These are phyloP conservation scores for Macrobrachium nipponense DNA, from an alignment of 1,140 invertebrate genomes.

Conservation along the genomic window DNA sequence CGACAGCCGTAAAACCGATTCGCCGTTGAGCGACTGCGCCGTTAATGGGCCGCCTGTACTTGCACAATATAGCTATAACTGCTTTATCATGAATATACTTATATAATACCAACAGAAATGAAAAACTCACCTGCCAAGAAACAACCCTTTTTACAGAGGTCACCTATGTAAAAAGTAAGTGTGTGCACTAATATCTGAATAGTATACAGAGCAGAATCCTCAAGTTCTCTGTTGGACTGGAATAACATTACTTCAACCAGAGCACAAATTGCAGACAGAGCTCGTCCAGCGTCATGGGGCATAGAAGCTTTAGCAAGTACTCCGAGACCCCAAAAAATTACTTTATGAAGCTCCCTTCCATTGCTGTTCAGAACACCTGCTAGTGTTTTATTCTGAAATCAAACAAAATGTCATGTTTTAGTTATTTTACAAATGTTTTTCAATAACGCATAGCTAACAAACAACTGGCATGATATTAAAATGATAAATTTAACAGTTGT, in stretches of 20 bases:
- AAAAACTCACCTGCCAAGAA: conserved; percentile 29
- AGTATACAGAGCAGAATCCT: background rate
- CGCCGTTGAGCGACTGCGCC: too few species aligned
- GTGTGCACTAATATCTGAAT: conserved; percentile 14
- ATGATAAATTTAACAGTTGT: too few species aligned
- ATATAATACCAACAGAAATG: background rate
- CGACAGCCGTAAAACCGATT: too few species aligned
- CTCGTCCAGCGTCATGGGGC: background rate
- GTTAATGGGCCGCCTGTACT: too few species aligned
- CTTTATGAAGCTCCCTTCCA: conserved; percentile 16
- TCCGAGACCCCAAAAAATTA: conserved; percentile 20
- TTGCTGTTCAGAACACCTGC: background rate
- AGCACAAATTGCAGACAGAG: conserved; percentile 2
- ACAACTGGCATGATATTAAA: too few species aligned
- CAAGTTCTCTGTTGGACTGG: background rate
- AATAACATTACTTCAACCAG: conserved; percentile 13
- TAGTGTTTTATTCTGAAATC: background rate
- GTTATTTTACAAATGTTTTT: too few species aligned
- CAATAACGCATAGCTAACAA: too few species aligned
- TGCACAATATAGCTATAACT: too few species aligned
- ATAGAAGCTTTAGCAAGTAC: background rate
- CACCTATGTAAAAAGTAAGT: conserved; percentile 18
- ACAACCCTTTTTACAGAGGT: background rate
- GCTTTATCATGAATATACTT: too few species aligned
- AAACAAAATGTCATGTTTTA: too few species aligned